A percentile compares a stretch with the other conserved stretches of the same genome.
Evolutionary conservation across 35 echinoderm and acorn worm species (phyloP).

Genomic region (Amphiura filiformis): DNA sequence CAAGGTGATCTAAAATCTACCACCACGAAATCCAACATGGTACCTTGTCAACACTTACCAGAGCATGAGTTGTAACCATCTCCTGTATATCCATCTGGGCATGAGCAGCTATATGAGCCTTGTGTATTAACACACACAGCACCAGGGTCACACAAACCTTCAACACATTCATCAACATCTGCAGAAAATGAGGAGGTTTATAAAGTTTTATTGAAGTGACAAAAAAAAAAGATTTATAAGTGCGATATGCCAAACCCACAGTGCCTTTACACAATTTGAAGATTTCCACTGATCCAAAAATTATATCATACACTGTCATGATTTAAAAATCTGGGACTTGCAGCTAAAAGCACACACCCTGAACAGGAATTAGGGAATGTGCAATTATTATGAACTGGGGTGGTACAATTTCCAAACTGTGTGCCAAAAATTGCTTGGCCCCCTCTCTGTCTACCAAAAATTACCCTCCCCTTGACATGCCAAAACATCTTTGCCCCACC

Average conservation of each 20-base stretch:
- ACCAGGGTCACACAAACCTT: not conserved
- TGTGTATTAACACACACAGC: constrained; percentile 6
- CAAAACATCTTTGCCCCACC: too few species aligned
- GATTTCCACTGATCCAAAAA: not conserved
- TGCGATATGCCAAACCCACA: not conserved
- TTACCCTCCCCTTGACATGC: too few species aligned
- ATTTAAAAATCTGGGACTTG: not conserved
- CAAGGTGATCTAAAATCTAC: too few species aligned
- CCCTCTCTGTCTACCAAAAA: too few species aligned
- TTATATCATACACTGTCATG: not conserved
- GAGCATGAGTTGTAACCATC: not conserved
- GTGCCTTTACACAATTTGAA: not conserved
- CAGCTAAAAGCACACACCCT: too few species aligned
- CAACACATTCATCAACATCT: constrained; percentile 34
- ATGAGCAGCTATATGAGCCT: not conserved
- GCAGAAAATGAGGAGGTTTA: not conserved
- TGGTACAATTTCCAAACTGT: too few species aligned
- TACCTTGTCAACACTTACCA: too few species aligned
- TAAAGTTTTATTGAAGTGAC: not conserved
- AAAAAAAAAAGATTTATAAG: not conserved
- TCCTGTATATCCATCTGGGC: constrained; percentile 16
- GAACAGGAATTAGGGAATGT: too few species aligned
- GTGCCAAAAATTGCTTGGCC: too few species aligned
- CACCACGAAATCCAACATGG: not conserved
- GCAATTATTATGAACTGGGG: too few species aligned